A percentile compares a stretch with the other conserved stretches of the same genome.
These are phyloP conservation scores for Corapipo altera DNA, from an alignment of 2,113 vertebrate species.

Conservation along the genomic window DNA sequence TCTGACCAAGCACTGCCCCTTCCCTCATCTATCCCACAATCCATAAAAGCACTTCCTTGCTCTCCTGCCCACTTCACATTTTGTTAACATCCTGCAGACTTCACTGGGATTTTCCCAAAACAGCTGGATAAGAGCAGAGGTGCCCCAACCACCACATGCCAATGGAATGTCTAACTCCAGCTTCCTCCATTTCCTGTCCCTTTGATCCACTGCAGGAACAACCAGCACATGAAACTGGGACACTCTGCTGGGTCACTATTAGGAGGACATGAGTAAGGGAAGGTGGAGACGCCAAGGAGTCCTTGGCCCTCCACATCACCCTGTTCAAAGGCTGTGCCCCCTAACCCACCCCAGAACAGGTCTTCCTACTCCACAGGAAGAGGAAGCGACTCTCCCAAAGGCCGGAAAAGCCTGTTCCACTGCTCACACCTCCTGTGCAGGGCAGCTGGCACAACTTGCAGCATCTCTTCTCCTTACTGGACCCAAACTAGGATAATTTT, in stretches of 20 bases:
- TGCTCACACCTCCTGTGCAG: not conserved
- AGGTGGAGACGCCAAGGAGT: not conserved
- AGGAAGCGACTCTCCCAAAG: slow-evolving; percentile 34
- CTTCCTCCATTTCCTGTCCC: not conserved
- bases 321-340: not conserved
- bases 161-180: not conserved
- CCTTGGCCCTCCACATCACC: not conserved
- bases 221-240: slow-evolving; percentile 46
- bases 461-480: not conserved
- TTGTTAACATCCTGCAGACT: not conserved
- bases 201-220: slow-evolving; percentile 41
- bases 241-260: slow-evolving; percentile 46
- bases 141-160: not conserved
- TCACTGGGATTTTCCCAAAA: not conserved
- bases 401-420: slow-evolving; percentile 62
- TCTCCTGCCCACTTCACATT: not conserved
- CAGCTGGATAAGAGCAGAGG: not conserved
- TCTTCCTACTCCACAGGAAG: slow-evolving; percentile 48
- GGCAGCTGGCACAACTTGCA: not conserved
- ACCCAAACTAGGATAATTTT: not conserved
- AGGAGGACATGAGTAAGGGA: slow-evolving; percentile 41
- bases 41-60: not conserved
- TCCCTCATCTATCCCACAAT: not conserved
- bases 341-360: slow-evolving; percentile 40
- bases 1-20: not conserved